phyloP scores from a whole-genome alignment of 2,888 invertebrate genomes.

The Troides helena region DNA sequence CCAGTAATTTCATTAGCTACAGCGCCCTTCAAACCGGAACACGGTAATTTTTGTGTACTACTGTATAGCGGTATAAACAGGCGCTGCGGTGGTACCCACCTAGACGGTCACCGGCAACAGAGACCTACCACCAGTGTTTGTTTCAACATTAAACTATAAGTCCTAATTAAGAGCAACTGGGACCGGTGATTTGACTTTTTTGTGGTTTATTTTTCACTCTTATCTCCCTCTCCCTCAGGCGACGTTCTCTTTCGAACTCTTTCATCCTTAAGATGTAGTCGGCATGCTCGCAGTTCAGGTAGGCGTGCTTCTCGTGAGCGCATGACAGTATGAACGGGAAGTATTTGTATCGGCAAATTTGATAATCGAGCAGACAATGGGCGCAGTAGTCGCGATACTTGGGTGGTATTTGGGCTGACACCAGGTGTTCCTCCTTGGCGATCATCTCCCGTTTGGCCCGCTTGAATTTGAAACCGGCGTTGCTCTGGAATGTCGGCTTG shows the following conservation, averaged over 20 bases:
- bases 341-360: slow-evolving; percentile 84
- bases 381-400: slow-evolving; percentile 90
- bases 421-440: slow-evolving; percentile 85
- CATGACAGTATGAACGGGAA: slow-evolving; percentile 86
- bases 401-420: slow-evolving; percentile 84
- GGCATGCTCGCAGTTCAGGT: slow-evolving; percentile 86
- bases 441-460: slow-evolving; percentile 86
- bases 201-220: slow-evolving; percentile 41
- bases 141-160: too few species aligned
- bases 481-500: slow-evolving; percentile 83
- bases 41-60: too few species aligned
- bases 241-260: slow-evolving; percentile 65
- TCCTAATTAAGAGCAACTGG: slow-evolving; percentile 3
- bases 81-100: too few species aligned
- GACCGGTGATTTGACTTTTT: neutral
- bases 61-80: too few species aligned
- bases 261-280: slow-evolving; percentile 84
- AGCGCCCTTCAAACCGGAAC: too few species aligned
- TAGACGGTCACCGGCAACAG: too few species aligned
- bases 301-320: slow-evolving; percentile 85
- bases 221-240: slow-evolving; percentile 55
- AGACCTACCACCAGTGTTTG: too few species aligned
- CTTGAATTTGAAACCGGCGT: slow-evolving; percentile 83
- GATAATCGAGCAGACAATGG: slow-evolving; percentile 83
- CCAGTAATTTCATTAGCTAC: too few species aligned